Conservation (phyloP, 2,797 vertebrate genomes). For the Heteromormyrus szaboi region DNA sequence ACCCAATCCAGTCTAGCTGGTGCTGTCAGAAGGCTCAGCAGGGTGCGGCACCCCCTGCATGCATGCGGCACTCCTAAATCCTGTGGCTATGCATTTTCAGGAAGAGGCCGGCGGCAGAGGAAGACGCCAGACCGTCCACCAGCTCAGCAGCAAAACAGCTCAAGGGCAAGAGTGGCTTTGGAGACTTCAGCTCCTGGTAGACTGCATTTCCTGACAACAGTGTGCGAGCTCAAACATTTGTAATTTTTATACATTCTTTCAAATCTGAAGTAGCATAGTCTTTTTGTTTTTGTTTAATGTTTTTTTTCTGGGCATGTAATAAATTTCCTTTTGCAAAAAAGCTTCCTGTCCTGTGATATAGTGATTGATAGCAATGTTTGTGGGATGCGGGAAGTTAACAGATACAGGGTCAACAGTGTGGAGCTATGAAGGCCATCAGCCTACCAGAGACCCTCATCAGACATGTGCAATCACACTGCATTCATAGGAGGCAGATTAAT, state of each 20-base stretch:
- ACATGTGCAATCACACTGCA: neutral
- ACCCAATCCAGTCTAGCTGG: neutral
- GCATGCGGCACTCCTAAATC: neutral
- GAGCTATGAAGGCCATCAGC: neutral
- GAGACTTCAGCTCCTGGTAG: conserved; percentile 96
- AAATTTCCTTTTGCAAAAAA: neutral
- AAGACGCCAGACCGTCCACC: conserved; percentile 70
- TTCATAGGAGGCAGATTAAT: neutral
- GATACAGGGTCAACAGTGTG: neutral
- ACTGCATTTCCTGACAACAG: neutral
- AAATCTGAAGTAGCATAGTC: neutral
- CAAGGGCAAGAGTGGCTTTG: conserved; percentile 70
- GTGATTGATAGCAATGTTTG: neutral
- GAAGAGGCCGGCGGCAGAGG: conserved; percentile 63
- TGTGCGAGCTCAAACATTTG: neutral
- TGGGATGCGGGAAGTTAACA: neutral
- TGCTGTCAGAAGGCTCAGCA: neutral
- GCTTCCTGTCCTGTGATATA: neutral
- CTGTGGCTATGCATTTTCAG: conserved; percentile 42
- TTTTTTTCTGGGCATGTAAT: neutral
- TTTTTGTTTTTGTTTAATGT: neutral
- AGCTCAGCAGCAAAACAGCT: conserved; percentile 60
- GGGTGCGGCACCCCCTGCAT: neutral
- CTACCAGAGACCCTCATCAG: neutral
- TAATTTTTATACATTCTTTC: neutral